phyloP scores from a whole-genome alignment of 2,113 vertebrate genomes.

The Morone saxatilis region DNA sequence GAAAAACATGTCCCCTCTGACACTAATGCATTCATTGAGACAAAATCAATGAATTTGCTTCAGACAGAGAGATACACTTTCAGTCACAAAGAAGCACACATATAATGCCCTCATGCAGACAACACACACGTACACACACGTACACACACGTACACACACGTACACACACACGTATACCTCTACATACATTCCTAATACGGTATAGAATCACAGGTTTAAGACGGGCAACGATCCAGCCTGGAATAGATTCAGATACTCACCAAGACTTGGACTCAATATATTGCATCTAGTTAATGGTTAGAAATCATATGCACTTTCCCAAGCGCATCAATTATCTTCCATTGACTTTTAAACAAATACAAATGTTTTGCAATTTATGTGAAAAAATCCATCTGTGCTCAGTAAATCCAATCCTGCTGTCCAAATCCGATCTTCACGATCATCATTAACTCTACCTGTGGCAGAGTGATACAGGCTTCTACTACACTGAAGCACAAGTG shows the following conservation, averaged over 20 bases:
- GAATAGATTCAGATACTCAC: background rate
- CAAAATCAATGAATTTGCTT: slow-evolving; percentile 53
- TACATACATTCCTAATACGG: background rate
- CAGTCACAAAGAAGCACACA: background rate
- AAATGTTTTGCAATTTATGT: slow-evolving; percentile 15
- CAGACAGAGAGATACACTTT: slow-evolving; percentile 15
- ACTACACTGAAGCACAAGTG: background rate
- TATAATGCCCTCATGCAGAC: background rate
- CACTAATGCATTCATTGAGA: slow-evolving; percentile 55
- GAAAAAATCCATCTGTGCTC: slow-evolving; percentile 21
- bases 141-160: background rate
- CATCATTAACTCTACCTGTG: slow-evolving; percentile 6
- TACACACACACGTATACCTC: background rate
- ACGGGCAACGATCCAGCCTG: background rate
- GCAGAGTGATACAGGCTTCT: background rate
- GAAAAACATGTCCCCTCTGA: slow-evolving; percentile 38
- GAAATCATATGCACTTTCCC: slow-evolving; percentile 7
- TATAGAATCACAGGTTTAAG: background rate
- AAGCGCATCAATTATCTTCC: background rate
- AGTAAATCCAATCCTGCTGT: slow-evolving; percentile 27
- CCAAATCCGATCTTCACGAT: slow-evolving; percentile 26
- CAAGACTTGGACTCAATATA: background rate
- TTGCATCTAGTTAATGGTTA: background rate
- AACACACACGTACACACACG: background rate
- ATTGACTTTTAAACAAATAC: slow-evolving; percentile 27